Conservation (phyloP, 2,113 vertebrate genomes). For the Cinclus cinclus region DNA sequence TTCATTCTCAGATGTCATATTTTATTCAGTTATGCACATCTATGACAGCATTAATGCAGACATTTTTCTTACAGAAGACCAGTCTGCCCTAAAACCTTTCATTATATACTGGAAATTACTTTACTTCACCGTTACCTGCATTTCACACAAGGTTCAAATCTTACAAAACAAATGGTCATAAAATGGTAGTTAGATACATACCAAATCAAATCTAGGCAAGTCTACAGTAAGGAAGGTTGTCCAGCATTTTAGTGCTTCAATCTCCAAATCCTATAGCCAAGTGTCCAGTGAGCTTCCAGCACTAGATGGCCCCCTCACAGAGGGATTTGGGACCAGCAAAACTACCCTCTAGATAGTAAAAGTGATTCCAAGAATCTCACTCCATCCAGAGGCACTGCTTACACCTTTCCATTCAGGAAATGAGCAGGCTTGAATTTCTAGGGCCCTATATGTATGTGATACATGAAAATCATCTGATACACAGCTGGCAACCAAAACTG, state of each 20-base stretch:
- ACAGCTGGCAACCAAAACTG: not conserved
- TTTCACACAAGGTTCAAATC: not conserved
- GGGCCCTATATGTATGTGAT: not conserved
- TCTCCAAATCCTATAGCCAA: not conserved
- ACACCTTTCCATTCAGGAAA: not conserved
- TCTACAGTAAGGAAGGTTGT: not conserved
- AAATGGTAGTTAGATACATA: not conserved
- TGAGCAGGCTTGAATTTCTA: not conserved
- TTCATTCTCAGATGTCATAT: not conserved
- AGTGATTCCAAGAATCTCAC: not conserved
- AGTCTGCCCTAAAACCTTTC: not conserved
- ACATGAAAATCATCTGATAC: not conserved
- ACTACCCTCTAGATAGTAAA: not conserved
- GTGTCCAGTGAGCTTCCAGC: not conserved
- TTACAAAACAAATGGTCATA: not conserved
- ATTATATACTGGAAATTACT: not conserved
- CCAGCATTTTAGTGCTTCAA: not conserved
- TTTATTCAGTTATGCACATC: not conserved
- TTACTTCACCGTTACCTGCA: not conserved
- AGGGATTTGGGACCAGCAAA: not conserved
- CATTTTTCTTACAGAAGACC: not conserved
- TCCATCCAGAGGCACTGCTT: not conserved
- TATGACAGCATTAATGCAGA: not conserved
- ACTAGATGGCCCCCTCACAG: conserved; percentile 30
- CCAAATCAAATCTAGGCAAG: not conserved